Evolutionary conservation across 2,888 invertebrate genomes (phyloP).

Genomic region (Pemphredon lugubris): DNA sequence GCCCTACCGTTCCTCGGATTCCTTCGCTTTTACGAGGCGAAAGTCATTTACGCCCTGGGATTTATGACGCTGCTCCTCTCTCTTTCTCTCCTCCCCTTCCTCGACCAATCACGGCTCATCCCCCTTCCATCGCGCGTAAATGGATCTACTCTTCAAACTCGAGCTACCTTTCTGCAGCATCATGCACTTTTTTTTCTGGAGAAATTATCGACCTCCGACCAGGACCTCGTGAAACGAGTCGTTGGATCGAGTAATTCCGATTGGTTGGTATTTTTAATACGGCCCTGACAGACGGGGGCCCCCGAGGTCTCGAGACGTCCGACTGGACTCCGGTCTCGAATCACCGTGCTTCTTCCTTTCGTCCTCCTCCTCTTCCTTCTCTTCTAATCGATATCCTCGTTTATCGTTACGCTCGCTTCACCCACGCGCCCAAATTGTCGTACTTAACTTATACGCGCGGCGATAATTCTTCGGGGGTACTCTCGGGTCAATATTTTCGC

Average conservation of each 20-base stretch:
- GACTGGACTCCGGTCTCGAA: too few species aligned
- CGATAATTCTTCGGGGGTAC: not conserved
- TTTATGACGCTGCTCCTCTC: conserved; percentile 51
- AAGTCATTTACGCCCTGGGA: conserved; percentile 66
- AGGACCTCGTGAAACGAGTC: conserved; percentile 21
- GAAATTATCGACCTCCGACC: conserved; percentile 39
- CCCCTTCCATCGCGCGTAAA: conserved; percentile 1
- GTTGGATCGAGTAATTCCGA: conserved; percentile 3
- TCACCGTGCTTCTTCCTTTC: too few species aligned
- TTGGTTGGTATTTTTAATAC: conserved; percentile 23
- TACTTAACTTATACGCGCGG: not conserved
- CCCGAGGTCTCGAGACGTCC: not conserved
- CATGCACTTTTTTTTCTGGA: conserved; percentile 18
- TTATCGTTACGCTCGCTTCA: too few species aligned
- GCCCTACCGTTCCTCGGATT: conserved; percentile 52
- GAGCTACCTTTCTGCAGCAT: conserved; percentile 40
- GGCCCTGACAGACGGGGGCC: not conserved
- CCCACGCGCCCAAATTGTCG: not conserved
- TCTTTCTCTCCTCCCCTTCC: not conserved
- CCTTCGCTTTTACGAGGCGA: conserved; percentile 64
- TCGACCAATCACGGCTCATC: too few species aligned
- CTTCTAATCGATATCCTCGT: not conserved
- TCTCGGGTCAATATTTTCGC: not conserved
- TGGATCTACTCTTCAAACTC: conserved; percentile 40
- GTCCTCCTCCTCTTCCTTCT: too few species aligned